Evolutionary conservation across 2,888 invertebrate genomes (phyloP), one percentile per base, ranked within the genome.

Genomic region (Pristionchus arcanus): DNA sequence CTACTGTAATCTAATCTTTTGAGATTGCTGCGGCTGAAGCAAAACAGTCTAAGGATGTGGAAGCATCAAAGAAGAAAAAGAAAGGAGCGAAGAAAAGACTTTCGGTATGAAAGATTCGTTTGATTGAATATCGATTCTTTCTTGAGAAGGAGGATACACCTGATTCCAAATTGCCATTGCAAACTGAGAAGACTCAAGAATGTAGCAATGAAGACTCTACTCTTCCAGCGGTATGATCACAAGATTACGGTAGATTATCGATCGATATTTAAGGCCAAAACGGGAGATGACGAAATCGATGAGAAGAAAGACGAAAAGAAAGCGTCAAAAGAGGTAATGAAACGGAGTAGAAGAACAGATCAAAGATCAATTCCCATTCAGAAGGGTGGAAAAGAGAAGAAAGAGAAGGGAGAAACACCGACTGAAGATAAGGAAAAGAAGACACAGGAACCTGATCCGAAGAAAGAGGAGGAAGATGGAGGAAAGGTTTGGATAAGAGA

Each of bases 181-280:
- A 71, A 34, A 31, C 34, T 13, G 71, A 71, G 34, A 71, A 71
- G 34, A 71, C 71, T 34, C 71, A 71, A 21, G 71, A 71, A 15
- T 34, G 34, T 42, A 42, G 25, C 13, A 19, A 42, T 25, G 77
- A 42, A 25, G 77, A 77, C 42, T 49, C 42, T 42, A 37, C 37
- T 11, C 42, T 77, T 21, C 42, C 77, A 42, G 5, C 21, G 37
- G 77, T 42, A 42, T 0, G 42, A 49, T 49, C 9, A 11, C 42
- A 42, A 19, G 77, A 42, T 77, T 77, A 77, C 25, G 42, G 77
- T 77, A 37, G 37, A 21, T 31, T 34, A 34, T 31, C 13, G 13
- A 42, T 77, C 77, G 77, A 77, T 37, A 42, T 42, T 77, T 42
- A 13, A 77, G 77, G 77, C 77, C 9, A 77, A 37, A 16, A 77